Evolutionary conservation across 2,888 invertebrate species (phyloP).

Genomic region (Melanostoma scalare): DNA sequence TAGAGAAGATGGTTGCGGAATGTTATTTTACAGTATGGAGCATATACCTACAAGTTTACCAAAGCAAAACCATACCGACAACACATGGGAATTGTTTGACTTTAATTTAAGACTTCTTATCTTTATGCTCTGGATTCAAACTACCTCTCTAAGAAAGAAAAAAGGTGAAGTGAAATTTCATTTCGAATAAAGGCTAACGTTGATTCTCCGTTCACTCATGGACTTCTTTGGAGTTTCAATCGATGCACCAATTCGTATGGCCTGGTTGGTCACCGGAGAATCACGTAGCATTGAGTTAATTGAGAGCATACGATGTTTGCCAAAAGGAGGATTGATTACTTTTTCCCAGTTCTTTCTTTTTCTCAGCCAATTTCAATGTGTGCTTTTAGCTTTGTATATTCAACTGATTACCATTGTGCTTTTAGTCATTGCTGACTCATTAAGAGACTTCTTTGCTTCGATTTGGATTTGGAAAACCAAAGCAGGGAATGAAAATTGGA

Average conservation of each 20-base stretch:
- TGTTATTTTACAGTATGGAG: neutral
- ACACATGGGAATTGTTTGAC: too few relatives aligned
- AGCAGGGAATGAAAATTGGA: neutral
- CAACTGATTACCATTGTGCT: slow-evolving; percentile 51
- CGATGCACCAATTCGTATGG: neutral
- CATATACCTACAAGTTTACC: neutral
- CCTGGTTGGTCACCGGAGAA: neutral
- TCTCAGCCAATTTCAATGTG: slow-evolving; percentile 37
- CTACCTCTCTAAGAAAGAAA: too few relatives aligned
- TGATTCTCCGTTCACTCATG: neutral
- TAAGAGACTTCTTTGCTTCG: slow-evolving; percentile 2
- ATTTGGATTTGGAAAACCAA: slow-evolving; percentile 16
- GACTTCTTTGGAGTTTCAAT: neutral
- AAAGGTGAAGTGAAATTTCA: too few relatives aligned
- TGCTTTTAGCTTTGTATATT: slow-evolving; percentile 50
- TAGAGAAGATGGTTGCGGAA: neutral
- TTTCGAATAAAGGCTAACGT: too few relatives aligned
- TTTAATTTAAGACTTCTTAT: too few relatives aligned
- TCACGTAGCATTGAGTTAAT: slow-evolving; percentile 44
- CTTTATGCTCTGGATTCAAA: too few relatives aligned
- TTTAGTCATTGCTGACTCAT: slow-evolving; percentile 19
- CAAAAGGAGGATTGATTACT: slow-evolving; percentile 43
- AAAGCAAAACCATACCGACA: too few relatives aligned
- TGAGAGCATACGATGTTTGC: slow-evolving; percentile 34
- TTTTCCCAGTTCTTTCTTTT: slow-evolving; percentile 4